A percentile compares a stretch with the other conserved stretches of the same genome.
These are phyloP conservation scores for Congeria kusceri DNA, from an alignment of 2,888 invertebrate genomes.

Conservation along the genomic window DNA sequence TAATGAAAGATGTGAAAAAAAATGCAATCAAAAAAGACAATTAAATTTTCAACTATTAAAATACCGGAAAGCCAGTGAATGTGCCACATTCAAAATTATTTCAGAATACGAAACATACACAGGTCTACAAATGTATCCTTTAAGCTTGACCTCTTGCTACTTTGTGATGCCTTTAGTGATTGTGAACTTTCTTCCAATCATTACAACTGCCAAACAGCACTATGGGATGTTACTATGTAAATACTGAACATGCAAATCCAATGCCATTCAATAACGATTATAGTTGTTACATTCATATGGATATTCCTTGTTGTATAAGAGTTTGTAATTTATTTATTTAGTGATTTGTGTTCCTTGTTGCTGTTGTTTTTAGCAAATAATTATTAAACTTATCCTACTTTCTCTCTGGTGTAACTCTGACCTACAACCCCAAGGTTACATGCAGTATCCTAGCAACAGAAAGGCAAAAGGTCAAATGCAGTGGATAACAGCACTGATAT, in stretches of 20 bases:
- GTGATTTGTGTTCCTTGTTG: too few relatives aligned
- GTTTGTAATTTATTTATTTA: too few relatives aligned
- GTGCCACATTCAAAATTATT: slow-evolving; percentile 57
- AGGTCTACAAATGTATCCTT: slow-evolving; percentile 49
- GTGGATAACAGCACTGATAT: slow-evolving; percentile 56
- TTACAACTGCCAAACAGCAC: too few relatives aligned
- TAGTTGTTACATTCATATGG: too few relatives aligned
- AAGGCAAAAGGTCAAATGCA: slow-evolving; percentile 68
- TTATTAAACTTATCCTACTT: background rate
- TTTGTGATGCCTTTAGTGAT: background rate
- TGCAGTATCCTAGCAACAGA: slow-evolving; percentile 52
- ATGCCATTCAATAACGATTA: too few relatives aligned
- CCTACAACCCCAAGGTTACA: slow-evolving; percentile 24
- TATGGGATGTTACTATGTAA: too few relatives aligned
- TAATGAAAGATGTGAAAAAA: too few relatives aligned
- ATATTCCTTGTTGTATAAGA: too few relatives aligned
- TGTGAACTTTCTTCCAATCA: too few relatives aligned
- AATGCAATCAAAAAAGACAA: too few relatives aligned
- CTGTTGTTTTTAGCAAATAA: background rate
- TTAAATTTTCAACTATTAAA: too few relatives aligned
- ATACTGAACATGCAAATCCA: too few relatives aligned
- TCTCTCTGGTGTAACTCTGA: background rate
- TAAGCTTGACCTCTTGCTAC: slow-evolving; percentile 69
- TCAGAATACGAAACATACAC: slow-evolving; percentile 48
- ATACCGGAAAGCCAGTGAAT: slow-evolving; percentile 57